Conservation (phyloP, 2,113 vertebrate genomes). For the Notechis scutatus region DNA sequence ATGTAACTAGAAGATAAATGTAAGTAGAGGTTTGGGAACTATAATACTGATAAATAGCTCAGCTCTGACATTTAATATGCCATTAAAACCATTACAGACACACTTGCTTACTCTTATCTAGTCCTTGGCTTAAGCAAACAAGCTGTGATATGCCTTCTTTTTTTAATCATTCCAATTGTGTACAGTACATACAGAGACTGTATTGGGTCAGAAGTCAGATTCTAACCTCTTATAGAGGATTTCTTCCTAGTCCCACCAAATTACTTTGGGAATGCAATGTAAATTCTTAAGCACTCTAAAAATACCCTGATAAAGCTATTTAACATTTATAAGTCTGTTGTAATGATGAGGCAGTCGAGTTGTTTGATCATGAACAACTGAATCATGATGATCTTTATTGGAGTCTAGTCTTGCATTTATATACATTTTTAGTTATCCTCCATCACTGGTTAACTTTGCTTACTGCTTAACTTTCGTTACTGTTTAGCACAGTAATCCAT, state of each 20-base stretch:
- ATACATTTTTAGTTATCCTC: too few relatives aligned
- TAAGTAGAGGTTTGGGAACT: neutral
- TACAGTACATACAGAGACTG: neutral
- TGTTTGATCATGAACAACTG: too few relatives aligned
- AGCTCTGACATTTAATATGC: neutral
- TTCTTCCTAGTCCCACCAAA: neutral
- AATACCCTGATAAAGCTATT: neutral
- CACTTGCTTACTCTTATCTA: neutral
- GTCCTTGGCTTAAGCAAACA: neutral
- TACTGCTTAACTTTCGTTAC: too few relatives aligned
- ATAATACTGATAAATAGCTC: neutral
- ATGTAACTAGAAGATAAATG: neutral
- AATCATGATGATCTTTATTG: too few relatives aligned
- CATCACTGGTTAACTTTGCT: too few relatives aligned
- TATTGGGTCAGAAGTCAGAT: neutral
- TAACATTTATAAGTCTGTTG: neutral
- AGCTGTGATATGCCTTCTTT: neutral
- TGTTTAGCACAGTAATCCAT: too few relatives aligned
- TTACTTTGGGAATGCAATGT: neutral
- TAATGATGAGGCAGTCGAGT: too few relatives aligned
- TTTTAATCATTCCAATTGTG: neutral
- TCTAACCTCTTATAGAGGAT: neutral
- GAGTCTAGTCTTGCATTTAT: too few relatives aligned
- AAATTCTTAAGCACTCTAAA: neutral
- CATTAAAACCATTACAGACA: neutral